A percentile compares a stretch with the other conserved stretches of the same genome.
Conservation (phyloP, 2,888 invertebrate genomes). For the Buathra laborator region DNA sequence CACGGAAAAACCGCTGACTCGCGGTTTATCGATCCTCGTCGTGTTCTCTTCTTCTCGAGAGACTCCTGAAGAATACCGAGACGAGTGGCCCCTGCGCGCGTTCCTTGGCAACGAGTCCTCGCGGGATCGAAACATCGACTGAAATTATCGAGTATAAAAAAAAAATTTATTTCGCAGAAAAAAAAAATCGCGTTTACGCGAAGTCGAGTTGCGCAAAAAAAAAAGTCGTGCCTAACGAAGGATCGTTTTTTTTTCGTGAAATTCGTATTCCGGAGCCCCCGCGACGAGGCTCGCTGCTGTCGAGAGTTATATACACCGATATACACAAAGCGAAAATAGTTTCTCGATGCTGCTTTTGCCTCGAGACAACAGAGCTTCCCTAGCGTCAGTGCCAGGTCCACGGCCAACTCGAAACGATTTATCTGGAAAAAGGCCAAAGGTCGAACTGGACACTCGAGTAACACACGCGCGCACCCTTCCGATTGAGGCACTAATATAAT, state of each 20-base stretch:
- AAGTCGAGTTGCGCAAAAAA: no score
- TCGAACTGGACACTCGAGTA: conserved; percentile 15
- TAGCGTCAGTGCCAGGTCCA: conserved; percentile 74
- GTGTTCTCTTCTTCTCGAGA: neutral
- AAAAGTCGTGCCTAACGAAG: no score
- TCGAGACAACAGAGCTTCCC: conserved; percentile 15
- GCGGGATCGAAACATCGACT: neutral
- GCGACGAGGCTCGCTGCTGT: neutral
- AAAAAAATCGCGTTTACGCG: neutral
- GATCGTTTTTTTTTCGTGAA: no score
- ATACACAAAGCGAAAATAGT: conserved; percentile 54
- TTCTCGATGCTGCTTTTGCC: conserved; percentile 12
- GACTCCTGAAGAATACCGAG: neutral
- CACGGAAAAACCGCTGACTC: conserved; percentile 11
- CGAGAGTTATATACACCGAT: neutral
- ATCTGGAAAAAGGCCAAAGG: conserved; percentile 73
- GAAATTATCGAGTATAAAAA: conserved; percentile 10
- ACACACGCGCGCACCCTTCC: neutral
- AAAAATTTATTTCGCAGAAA: neutral
- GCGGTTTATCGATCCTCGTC: neutral
- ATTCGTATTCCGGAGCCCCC: no score
- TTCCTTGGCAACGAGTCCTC: conserved; percentile 23
- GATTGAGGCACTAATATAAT: neutral
- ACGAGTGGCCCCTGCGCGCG: neutral
- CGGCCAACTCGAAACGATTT: conserved; percentile 67